Base-by-base conservation (phyloP, 1,140 invertebrate species). In the Galendromus occidentalis region DNA sequence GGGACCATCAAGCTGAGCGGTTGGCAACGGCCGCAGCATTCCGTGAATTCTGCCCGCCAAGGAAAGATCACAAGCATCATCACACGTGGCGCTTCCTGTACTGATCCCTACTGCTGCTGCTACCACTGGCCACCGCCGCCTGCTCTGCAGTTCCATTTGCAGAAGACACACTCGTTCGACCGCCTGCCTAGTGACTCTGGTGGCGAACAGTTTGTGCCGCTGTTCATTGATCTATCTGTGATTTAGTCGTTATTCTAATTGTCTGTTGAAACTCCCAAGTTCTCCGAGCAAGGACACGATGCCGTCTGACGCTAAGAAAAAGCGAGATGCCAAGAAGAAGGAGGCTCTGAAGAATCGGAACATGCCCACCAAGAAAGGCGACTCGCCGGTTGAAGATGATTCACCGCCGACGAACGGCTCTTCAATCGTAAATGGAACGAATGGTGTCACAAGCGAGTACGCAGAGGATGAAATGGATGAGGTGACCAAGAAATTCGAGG, bases 251-350 rank as follows among this genome's bases (percentile, higher is more conserved):
- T 39, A 39, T 39, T n/a, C 33, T 39, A 39, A 39, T 39, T 39
- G 33, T 39, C 9, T 6, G 9, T 4, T 39, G 4, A 9, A 39
- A 9, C 33, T 39, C 33, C 33, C 4, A 39, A 39, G 33, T 39
- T 39, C 33, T 39, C 33, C 33, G 9, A 39, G 33, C 33, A 59
- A 64, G n/a, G 33, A 65, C 41, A 72, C 44, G 65, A 96, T 97
- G 92, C 91, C 92, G 71, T 96, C 91, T 70, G 91, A 96, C 76
- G 84, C 92, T 1, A 97, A 98, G 77, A 97, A 98, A 81, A 89
- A 91, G 72, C 84, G 92, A 74, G 90, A 91, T 75, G 87, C 90
- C 72, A 91, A 93, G 76, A 98, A 98, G 78, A 98, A 97, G 75
- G 91, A 94, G 71, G 87, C 88, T 29, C 87, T 87, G 22, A 91